Base-by-base conservation (phyloP, 1,140 invertebrate genomes). In the Bombus sylvicola region DNA sequence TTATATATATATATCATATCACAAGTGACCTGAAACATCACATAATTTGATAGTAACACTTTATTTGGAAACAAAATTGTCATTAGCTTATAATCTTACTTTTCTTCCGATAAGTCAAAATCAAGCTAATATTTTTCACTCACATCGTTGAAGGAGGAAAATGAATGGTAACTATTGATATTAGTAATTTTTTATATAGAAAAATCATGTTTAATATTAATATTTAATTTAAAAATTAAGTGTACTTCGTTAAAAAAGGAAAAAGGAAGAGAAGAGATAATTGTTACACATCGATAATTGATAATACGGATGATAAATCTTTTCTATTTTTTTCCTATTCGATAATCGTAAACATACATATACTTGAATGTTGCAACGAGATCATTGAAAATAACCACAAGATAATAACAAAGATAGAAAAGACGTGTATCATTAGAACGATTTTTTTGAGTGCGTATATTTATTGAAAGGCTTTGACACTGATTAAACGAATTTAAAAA, bases 11-110 rank as follows among this genome's bases (percentile, higher is more conserved):
- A 1, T 34, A 81, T 82, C 62, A 86, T 43, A 86, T 82, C 69
- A 66, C 18, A n/a, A 47, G 86, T 28, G 18, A 39, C 86, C 90
- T 91, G 59, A 28, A 87, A 91, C 88, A 92, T 8, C 59, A n/a
- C 13, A 15, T 34, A 2, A 9, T 10, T 41, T 47, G 25, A 64
- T 75, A 34, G 0, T 53, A 37, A 47, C 0, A 47, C 1, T 68
- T 68, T 13, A 5, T 28, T 71, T 73, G 1, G 4, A 47, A 31
- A 47, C 31, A 18, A 47, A 37, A 28, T 28, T 10, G 8, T 10
- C 22, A 37, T 25, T 37, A 37, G 1, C 9, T 68, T 37, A 25
- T 71, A 13, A 69, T 53, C 18, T 22, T 6, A 13, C 22, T 41
- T 4, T 28, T 71, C 0, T 10, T 3, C 2, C 15, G 8, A 62